Percentiles rank a stretch among this genome's conserved stretches.
These are phyloP conservation scores for Hydractinia echinata DNA, from an alignment of 30 jellyfish, hydroid and myxozoan species.

Conservation along the genomic window DNA sequence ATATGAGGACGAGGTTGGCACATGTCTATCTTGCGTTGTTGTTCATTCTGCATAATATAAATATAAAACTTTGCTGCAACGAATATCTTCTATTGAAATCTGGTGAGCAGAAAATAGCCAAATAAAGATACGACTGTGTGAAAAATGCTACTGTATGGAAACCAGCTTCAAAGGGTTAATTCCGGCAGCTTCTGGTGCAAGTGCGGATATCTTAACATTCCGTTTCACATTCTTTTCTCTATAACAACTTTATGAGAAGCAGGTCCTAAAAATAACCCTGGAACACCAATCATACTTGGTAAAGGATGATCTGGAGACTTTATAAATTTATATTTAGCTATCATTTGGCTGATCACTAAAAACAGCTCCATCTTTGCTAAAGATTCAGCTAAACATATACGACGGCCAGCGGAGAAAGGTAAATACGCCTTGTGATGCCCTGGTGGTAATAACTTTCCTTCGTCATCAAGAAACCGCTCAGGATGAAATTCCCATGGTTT, in stretches of 20 bases:
- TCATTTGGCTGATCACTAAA: conserved; percentile 50
- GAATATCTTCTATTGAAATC: too few species aligned
- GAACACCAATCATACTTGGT: conserved; percentile 60
- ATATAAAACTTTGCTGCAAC: too few species aligned
- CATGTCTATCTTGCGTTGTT: too few species aligned
- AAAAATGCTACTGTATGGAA: too few species aligned
- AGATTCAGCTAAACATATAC: conserved; percentile 73
- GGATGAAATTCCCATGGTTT: conserved; percentile 61
- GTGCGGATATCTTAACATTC: neutral
- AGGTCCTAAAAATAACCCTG: conserved; percentile 80
- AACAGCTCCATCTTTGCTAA: conserved; percentile 71
- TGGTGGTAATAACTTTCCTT: conserved; percentile 56
- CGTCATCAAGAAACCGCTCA: conserved; percentile 52
- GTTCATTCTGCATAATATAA: too few species aligned
- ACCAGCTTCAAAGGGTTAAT: too few species aligned
- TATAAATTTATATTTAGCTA: conserved; percentile 44
- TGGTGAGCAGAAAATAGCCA: too few species aligned
- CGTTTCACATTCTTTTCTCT: neutral
- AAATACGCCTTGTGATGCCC: conserved; percentile 59
- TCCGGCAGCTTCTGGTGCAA: too few species aligned
- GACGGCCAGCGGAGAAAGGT: conserved; percentile 80
- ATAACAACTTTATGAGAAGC: conserved; percentile 49
- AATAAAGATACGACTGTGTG: too few species aligned
- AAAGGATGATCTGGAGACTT: conserved; percentile 65
- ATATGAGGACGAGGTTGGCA: too few species aligned